A percentile compares a stretch with the other conserved stretches of the same genome.
Evolutionary conservation across 2,113 vertebrate species (phyloP).

Genomic region (Halichoerus grypus): DNA sequence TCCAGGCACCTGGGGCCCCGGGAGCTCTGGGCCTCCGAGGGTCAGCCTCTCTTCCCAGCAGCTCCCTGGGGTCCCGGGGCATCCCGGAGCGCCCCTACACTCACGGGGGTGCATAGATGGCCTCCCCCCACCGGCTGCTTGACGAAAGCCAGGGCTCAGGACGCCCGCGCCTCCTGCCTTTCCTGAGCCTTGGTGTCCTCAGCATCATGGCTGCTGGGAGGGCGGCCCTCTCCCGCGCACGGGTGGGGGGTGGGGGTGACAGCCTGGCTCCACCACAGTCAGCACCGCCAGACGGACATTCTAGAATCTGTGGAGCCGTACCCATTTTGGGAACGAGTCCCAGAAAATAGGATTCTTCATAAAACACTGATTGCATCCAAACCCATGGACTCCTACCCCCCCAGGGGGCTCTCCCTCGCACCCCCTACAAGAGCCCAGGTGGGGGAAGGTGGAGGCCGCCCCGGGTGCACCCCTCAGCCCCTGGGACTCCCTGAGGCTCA

Average conservation of each 20-base stretch:
- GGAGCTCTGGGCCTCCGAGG: accelerated
- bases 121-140: neutral
- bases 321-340: neutral
- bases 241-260: neutral
- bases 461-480: neutral
- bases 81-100: accelerated
- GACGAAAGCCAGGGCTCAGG: neutral
- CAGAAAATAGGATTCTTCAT: neutral
- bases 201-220: neutral
- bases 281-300: accelerated
- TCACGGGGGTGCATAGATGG: neutral
- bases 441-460: neutral
- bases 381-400: accelerated
- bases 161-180: neutral
- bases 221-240: accelerated
- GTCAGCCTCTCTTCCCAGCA: neutral
- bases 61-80: neutral
- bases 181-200: neutral
- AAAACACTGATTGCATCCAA: accelerated
- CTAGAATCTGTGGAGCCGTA: accelerated
- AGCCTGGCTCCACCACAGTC: too few species aligned
- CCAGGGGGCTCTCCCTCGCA: accelerated
- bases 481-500: neutral
- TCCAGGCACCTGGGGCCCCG: accelerated
- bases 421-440: neutral